Conservation (phyloP, 2,113 vertebrate species). For the Amphilophus citrinellus region DNA sequence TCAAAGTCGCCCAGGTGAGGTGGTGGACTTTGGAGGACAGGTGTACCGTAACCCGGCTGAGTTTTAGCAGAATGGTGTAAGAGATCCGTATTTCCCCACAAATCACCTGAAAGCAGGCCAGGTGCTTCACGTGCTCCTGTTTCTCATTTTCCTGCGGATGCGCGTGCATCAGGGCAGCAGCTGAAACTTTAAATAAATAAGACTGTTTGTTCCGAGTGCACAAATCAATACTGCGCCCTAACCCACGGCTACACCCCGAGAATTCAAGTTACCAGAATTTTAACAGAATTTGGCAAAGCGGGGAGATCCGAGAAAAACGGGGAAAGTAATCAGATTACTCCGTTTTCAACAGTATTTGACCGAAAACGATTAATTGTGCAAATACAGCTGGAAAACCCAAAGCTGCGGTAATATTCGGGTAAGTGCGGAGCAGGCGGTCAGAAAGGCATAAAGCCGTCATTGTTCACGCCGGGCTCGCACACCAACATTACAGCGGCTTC, state of each 20-base stretch:
- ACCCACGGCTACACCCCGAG: no score
- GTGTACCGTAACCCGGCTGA: background rate
- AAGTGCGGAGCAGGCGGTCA: background rate
- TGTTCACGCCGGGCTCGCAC: background rate
- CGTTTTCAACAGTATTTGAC: background rate
- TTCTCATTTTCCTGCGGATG: no score
- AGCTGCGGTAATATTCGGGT: background rate
- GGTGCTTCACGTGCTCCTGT: no score
- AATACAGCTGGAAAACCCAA: background rate
- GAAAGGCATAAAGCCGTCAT: no score
- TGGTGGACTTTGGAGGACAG: background rate
- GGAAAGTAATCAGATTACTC: background rate
- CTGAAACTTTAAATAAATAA: background rate
- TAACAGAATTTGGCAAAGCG: background rate
- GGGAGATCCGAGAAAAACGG: no score
- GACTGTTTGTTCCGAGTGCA: background rate
- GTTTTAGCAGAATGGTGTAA: background rate
- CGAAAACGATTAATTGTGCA: background rate
- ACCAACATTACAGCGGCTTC: background rate
- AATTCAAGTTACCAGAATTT: background rate
- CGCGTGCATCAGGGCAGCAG: background rate
- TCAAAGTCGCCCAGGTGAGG: background rate
- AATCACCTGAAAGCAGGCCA: no score
- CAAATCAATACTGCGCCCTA: background rate
- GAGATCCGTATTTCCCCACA: background rate